These are phyloP conservation scores for Drosophila kanapiae DNA, from an alignment of 1,140 invertebrate species.

Conservation along the genomic window DNA sequence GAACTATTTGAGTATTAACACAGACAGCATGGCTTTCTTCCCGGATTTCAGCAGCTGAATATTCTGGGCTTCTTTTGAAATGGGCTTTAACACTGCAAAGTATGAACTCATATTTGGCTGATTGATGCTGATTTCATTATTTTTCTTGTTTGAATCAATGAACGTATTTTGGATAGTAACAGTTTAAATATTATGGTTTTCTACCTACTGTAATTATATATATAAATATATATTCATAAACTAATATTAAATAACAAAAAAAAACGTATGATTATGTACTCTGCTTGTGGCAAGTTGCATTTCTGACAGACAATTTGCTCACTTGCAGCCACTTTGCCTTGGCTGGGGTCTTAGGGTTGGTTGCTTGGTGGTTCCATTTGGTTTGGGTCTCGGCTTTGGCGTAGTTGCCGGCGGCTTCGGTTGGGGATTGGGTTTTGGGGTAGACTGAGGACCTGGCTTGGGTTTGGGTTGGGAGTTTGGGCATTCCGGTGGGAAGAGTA, in stretches of 20 bases:
- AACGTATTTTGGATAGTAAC: too few species aligned
- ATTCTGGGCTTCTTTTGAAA: too few species aligned
- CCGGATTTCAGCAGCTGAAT: neutral
- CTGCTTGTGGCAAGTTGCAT: neutral
- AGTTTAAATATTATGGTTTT: too few species aligned
- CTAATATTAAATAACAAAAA: neutral
- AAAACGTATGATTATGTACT: neutral
- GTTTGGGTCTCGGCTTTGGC: neutral
- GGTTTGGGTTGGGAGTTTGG: neutral
- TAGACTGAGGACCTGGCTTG: neutral
- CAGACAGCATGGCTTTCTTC: neutral
- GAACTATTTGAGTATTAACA: slow-evolving; percentile 7
- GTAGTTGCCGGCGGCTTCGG: neutral
- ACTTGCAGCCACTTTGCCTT: neutral
- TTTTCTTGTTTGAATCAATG: neutral
- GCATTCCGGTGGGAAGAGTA: neutral
- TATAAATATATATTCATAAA: neutral
- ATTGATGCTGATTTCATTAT: too few species aligned
- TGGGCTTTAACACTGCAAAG: too few species aligned
- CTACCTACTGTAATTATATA: too few species aligned
- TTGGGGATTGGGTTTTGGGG: neutral
- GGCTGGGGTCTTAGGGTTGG: neutral
- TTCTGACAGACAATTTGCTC: neutral
- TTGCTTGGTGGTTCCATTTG: neutral
- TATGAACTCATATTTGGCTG: too few species aligned